phyloP scores from a whole-genome alignment of 2,888 invertebrate genomes.

The Polia nebulosa region DNA sequence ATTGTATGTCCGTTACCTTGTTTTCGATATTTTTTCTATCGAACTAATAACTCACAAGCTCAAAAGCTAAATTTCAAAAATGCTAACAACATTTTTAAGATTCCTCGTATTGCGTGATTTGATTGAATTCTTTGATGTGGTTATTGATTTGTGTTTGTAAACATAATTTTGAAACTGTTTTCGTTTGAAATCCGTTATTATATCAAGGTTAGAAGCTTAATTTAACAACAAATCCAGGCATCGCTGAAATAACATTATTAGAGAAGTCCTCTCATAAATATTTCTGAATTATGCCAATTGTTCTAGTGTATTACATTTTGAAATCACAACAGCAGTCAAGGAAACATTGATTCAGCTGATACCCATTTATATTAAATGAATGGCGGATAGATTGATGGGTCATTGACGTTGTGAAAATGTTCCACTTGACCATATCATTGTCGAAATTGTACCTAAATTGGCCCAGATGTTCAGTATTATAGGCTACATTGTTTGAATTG shows the following conservation, averaged over 20 bases:
- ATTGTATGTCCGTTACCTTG: not conserved
- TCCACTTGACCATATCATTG: slow-evolving; percentile 71
- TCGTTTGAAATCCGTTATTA: slow-evolving; percentile 36
- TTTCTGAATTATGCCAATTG: slow-evolving; percentile 34
- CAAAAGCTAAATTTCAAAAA: slow-evolving; percentile 11
- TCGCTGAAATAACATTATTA: slow-evolving; percentile 33
- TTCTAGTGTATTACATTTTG: slow-evolving; percentile 42
- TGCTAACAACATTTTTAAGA: slow-evolving; percentile 27
- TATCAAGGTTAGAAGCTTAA: slow-evolving; percentile 39
- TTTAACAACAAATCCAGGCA: slow-evolving; percentile 12
- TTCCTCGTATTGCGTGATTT: slow-evolving; percentile 7
- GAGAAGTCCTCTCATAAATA: slow-evolving; percentile 33
- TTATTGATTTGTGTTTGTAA: slow-evolving; percentile 26
- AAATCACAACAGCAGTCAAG: slow-evolving; percentile 60
- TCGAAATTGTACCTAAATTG: slow-evolving; percentile 69
- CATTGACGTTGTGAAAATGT: slow-evolving; percentile 78
- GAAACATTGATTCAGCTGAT: slow-evolving; percentile 63
- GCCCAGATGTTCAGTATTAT: slow-evolving; percentile 58
- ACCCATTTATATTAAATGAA: slow-evolving; percentile 73
- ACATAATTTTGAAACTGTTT: slow-evolving; percentile 19
- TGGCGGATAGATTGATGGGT: slow-evolving; percentile 76
- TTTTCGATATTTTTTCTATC: not conserved
- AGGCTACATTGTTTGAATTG: slow-evolving; percentile 56
- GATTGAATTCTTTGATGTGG: slow-evolving; percentile 50
- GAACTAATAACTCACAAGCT: slow-evolving; percentile 4